phyloP scores from a whole-genome alignment of 2,797 vertebrate species.

The Phataginus tricuspis region DNA sequence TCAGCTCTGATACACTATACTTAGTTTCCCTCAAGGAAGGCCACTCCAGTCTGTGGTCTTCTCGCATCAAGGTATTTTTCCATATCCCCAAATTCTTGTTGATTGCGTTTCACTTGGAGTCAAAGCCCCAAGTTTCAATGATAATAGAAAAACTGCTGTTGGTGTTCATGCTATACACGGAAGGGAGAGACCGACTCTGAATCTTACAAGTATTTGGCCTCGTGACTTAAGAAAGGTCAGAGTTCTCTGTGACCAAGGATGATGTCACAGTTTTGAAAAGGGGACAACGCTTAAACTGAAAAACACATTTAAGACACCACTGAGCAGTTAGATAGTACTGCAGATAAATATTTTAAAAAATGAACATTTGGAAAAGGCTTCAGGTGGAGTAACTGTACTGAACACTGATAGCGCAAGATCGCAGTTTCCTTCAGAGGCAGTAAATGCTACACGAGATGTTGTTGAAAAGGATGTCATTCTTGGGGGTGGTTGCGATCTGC shows the following conservation, averaged over 20 bases:
- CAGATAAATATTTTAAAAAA: conserved; percentile 93
- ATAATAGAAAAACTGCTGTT: no score
- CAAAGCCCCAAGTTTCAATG: no score
- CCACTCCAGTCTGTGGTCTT: accelerated
- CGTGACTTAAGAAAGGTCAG: conserved; percentile 93
- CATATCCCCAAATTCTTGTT: no score
- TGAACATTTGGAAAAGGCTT: conserved; percentile 92
- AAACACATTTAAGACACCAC: conserved; percentile 90
- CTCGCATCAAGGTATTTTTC: no score
- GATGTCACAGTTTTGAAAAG: conserved; percentile 93
- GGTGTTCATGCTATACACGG: no score
- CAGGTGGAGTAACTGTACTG: conserved; percentile 92
- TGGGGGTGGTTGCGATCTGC: conserved; percentile 90
- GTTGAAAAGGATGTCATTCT: conserved; percentile 93
- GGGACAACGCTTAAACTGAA: conserved; percentile 89
- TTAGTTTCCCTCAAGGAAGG: not conserved
- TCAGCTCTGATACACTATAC: accelerated
- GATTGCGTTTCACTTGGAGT: no score
- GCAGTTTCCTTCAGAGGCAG: conserved; percentile 91
- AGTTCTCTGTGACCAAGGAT: conserved; percentile 94
- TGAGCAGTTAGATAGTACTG: conserved; percentile 91
- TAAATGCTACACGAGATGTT: conserved; percentile 92
- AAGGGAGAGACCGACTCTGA: conserved; percentile 75
- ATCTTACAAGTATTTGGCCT: conserved; percentile 92
- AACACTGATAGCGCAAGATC: conserved; percentile 92